Base-by-base conservation (phyloP, 2,797 vertebrate species). In the Chaunax sp. region DNA sequence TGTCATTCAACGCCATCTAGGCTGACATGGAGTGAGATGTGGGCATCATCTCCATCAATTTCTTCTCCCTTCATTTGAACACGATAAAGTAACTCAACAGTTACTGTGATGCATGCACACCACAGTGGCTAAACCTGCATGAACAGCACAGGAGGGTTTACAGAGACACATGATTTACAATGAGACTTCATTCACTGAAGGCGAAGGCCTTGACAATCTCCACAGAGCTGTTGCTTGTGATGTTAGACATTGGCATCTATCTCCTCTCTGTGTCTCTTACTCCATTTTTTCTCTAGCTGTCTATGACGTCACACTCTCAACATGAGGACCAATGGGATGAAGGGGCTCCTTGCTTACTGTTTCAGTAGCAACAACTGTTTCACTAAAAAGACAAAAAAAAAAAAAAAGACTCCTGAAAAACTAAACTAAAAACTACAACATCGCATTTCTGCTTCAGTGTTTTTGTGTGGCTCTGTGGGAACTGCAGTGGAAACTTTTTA, bases 131-230 rank as follows among this genome's bases (percentile, higher is more conserved):
- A 28, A 59, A 62, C 64, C 43, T 54, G 59, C 68, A 70, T 56
- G 46, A 75, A 41, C 45, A 41, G 62, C 47, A 59, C 56, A 45
- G 43, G 68, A 56, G 18, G 59, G 57, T 87, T 84, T 72, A 77
- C 65, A 68, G 58, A 73, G 64, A 72, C 53, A 64, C 57, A 66
- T 40, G 22, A 76, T 75, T 82, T 66, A 65, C 19, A 61, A 83
- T 22, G 69, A 71, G 58, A 85, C 76, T 66, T 86, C 56, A 77
- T 82, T 72, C 70, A 70, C 65, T 60, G 68, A 64, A 75, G 64
- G 56, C 26, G 64, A 84, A 82, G 87, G 90, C 91, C 86, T 90
- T 92, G 93, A 94, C 92, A 92, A 93, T 93, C 93, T 90, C 72
- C 69, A 77, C 75, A 76, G 56, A 75, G 62, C 26, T n/a, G 15